A percentile compares a stretch with the other conserved stretches of the same genome.
phyloP scores from a whole-genome alignment of 2,888 invertebrate genomes.

The Nesidiocoris tenuis region DNA sequence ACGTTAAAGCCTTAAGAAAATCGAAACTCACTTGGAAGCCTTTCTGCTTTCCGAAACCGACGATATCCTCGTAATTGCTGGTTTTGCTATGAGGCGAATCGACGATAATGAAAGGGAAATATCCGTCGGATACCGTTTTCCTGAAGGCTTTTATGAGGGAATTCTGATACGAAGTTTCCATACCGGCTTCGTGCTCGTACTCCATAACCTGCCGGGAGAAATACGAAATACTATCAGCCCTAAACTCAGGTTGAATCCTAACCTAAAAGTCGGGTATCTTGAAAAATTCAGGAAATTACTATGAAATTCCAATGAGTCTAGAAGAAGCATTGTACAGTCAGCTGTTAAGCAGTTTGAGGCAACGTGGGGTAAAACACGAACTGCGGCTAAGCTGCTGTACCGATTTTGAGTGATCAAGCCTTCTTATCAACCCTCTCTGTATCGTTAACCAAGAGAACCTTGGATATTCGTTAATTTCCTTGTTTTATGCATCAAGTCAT shows the following conservation, averaged over 20 bases:
- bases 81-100: constrained; percentile 86
- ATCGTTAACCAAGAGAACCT: too few species aligned
- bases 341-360: too few species aligned
- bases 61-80: constrained; percentile 81
- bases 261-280: too few species aligned
- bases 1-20: too few species aligned
- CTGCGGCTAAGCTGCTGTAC: too few species aligned
- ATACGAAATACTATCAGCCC: too few species aligned
- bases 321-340: neutral
- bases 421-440: too few species aligned
- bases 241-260: too few species aligned
- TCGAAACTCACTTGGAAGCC: constrained; percentile 73
- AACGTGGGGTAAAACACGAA: too few species aligned
- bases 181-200: constrained; percentile 83
- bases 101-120: constrained; percentile 88
- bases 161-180: constrained; percentile 78
- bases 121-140: constrained; percentile 84
- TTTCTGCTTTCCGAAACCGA: constrained; percentile 79
- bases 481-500: too few species aligned
- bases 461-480: too few species aligned
- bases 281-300: neutral
- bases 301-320: neutral
- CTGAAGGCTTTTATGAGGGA: constrained; percentile 87
- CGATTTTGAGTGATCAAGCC: too few species aligned
- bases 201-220: constrained; percentile 73